phyloP scores from a whole-genome alignment of 2,113 vertebrate genomes.

The Mastomys natalensis region DNA sequence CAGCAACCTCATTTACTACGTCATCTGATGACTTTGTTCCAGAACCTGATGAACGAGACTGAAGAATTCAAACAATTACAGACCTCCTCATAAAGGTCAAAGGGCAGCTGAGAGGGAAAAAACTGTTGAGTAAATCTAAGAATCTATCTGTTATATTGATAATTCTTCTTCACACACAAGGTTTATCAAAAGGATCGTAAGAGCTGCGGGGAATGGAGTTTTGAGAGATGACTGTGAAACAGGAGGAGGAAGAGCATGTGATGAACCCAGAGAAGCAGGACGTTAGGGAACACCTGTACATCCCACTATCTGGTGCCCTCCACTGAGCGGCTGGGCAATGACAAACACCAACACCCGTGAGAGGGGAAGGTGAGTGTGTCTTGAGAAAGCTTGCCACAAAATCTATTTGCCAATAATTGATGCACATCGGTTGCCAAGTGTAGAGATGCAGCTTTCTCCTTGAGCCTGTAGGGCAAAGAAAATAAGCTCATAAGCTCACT shows the following conservation, averaged over 20 bases:
- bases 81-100: neutral
- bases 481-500: slow-evolving; percentile 8
- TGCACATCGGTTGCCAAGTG: neutral
- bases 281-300: neutral
- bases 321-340: no score
- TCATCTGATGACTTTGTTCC: slow-evolving; percentile 91
- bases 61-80: neutral
- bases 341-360: neutral
- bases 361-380: neutral
- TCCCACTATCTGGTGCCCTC: rapidly evolving
- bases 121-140: neutral
- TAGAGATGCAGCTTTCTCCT: slow-evolving; percentile 51
- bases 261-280: no score
- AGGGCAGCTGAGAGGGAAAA: neutral
- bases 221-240: neutral
- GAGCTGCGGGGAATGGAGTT: neutral
- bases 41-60: slow-evolving; percentile 89
- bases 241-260: neutral
- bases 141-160: neutral
- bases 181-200: neutral
- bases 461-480: slow-evolving; percentile 57
- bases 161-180: neutral
- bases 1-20: slow-evolving; percentile 91
- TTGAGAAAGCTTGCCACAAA: slow-evolving; percentile 13
- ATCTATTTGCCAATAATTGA: slow-evolving; percentile 45